A percentile compares a stretch with the other conserved stretches of the same genome.
These are phyloP conservation scores for Xerus inauris DNA, from an alignment of 2,113 vertebrate genomes.

Conservation along the genomic window DNA sequence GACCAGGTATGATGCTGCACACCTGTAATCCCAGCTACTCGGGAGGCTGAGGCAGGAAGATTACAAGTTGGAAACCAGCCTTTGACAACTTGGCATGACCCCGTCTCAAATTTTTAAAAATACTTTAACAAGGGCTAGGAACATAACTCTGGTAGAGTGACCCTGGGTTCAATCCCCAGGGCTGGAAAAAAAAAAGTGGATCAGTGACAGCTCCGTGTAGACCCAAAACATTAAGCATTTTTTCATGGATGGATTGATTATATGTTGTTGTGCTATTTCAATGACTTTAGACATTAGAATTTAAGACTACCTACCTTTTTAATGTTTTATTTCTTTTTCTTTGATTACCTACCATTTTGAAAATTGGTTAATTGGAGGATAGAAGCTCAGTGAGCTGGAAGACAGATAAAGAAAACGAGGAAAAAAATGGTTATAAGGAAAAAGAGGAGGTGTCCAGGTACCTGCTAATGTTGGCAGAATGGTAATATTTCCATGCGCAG, in stretches of 20 bases:
- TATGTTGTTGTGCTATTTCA: background rate
- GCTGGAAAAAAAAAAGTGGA: background rate
- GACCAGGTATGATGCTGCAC: no score
- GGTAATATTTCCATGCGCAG: background rate
- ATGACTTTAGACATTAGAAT: background rate
- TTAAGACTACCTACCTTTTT: background rate
- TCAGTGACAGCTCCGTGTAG: background rate
- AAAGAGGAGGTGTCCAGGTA: background rate
- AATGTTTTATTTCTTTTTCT: background rate
- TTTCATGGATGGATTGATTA: background rate
- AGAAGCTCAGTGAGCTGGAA: background rate
- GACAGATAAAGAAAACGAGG: background rate
- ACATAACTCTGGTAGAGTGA: no score
- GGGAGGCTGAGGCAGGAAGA: no score
- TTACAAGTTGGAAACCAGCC: no score
- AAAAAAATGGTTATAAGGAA: background rate
- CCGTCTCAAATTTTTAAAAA: no score
- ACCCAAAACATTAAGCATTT: background rate
- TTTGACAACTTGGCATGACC: no score
- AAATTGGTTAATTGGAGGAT: background rate
- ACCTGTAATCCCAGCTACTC: no score
- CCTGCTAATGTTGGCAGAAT: rapidly evolving
- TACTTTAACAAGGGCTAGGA: no score
- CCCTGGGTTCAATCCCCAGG: no score
- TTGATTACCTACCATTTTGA: background rate